Conservation (phyloP, 2,113 vertebrate genomes). For the Pedetes capensis region DNA sequence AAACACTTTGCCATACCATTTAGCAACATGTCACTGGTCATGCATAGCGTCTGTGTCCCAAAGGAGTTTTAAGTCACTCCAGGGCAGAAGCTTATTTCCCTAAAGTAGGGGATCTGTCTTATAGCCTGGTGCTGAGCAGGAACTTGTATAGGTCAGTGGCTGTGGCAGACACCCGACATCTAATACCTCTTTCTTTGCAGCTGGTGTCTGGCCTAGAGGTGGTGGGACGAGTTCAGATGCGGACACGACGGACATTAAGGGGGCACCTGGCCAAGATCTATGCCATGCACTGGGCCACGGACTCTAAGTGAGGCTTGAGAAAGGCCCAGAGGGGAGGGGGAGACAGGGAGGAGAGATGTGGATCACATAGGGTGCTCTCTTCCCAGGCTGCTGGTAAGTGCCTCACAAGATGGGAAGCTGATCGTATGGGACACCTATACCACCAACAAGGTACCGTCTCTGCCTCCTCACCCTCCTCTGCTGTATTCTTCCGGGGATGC, state of each 20-base stretch:
- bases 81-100: neutral
- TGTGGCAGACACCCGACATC: neutral
- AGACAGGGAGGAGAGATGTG: neutral
- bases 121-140: neutral
- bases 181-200: slow-evolving; percentile 69
- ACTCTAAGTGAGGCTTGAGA: slow-evolving; percentile 88
- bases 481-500: neutral
- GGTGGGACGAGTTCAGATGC: slow-evolving; percentile 92
- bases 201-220: slow-evolving; percentile 85
- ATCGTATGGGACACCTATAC: slow-evolving; percentile 98
- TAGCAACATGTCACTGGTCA: neutral
- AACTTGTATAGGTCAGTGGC: neutral
- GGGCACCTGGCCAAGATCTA: slow-evolving; percentile 99
- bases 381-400: slow-evolving; percentile 93
- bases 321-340: neutral
- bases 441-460: slow-evolving; percentile 93
- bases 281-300: slow-evolving; percentile 95
- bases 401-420: slow-evolving; percentile 97
- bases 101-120: neutral
- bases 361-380: slow-evolving; percentile 9
- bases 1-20: neutral
- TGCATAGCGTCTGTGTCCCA: neutral
- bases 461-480: neutral
- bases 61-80: too few species aligned
- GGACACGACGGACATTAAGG: slow-evolving; percentile 93